Base-by-base conservation (phyloP, 2,797 vertebrate genomes). In the Pangasius larnaudii region DNA sequence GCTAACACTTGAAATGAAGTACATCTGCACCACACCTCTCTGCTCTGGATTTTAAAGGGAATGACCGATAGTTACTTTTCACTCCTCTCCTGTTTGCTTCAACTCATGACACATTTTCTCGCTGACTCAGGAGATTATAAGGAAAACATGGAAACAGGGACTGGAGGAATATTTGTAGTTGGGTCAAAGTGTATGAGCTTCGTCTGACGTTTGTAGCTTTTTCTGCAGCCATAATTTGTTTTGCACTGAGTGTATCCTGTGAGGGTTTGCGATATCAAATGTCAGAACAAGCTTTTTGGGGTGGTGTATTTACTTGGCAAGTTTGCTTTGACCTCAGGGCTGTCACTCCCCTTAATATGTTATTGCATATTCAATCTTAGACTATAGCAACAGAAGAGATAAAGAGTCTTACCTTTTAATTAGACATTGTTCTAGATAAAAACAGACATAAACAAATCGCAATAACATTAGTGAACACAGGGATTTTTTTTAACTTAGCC, bases 61-160 rank as follows among this genome's bases (percentile, higher is more conserved):
- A 84, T 89, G 90, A 67, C 86, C 80, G 27, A 81, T n/a, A 91
- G 69, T 91, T 89, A 89, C 89, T 78, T 27, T 88, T 87, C 36
- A 69, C 74, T 75, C 27, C 65, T 84, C 5, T 83, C 14, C 30
- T 63, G 61, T 87, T 85, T 86, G 51, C 79, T 71, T 49, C 42
- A 11, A 24, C 42, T 65, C 51, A 49, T 58, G 75, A 46, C 27
- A 81, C 58, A 22, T 39, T 77, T 58, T 83, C 27, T 46, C 18
- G 69, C 79, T 90, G 80, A 86, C 85, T 87, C 88, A 78, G 85
- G 30, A 67, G 42, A 78, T 36, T 87, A 14, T 18, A 30, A 30
- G 53, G 53, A 89, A 81, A 90, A 85, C 80, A 84, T 3, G n/a
- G 51, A 59, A 86, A 61, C 53, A 33, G 59, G 39, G 30, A 65